Evolutionary conservation across 2,113 vertebrate species (phyloP).

Genomic region (Hippolais icterina): DNA sequence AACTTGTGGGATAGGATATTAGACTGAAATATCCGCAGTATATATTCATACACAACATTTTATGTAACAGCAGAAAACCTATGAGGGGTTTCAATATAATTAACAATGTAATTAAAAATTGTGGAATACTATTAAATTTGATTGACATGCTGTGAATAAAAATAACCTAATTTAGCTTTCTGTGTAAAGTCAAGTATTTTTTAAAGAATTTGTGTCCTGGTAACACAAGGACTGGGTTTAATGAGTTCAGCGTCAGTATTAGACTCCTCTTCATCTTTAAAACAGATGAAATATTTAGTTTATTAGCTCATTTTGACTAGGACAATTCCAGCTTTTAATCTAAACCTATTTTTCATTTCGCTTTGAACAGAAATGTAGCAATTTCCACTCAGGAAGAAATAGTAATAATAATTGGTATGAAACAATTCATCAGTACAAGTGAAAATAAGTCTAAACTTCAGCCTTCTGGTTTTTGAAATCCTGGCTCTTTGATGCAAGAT

Average conservation of each 20-base stretch:
- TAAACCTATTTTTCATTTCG: neutral
- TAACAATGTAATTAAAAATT: neutral
- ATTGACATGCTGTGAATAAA: neutral
- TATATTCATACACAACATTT: neutral
- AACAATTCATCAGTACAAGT: neutral
- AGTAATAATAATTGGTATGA: neutral
- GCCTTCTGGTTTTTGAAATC: neutral
- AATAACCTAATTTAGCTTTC: neutral
- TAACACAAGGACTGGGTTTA: neutral
- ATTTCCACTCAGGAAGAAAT: neutral
- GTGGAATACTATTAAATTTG: neutral
- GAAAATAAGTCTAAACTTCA: neutral
- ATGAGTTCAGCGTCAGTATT: neutral
- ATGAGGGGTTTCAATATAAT: neutral
- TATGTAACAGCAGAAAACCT: neutral
- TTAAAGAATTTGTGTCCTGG: neutral
- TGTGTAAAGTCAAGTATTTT: neutral
- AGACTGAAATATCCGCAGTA: neutral
- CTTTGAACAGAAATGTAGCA: neutral
- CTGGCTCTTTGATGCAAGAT: neutral
- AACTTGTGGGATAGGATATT: neutral
- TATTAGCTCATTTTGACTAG: neutral
- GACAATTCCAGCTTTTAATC: neutral
- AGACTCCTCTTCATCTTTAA: neutral
- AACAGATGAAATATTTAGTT: neutral